Percentiles rank a stretch among this genome's conserved stretches.
Evolutionary conservation across 2,888 invertebrate species (phyloP).

Genomic region (Phalera bucephala): DNA sequence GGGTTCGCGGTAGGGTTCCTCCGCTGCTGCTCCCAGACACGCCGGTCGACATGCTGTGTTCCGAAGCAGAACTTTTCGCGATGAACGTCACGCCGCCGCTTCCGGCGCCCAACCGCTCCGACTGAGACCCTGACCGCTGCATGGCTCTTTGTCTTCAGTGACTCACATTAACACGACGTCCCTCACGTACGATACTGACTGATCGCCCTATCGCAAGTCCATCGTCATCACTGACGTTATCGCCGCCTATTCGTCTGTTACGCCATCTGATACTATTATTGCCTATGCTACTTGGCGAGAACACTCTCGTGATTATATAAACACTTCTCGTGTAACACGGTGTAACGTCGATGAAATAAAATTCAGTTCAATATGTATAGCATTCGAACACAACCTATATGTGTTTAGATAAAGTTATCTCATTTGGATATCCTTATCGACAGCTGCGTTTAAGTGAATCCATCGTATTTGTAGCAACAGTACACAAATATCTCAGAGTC

Average conservation of each 20-base stretch:
- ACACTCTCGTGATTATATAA: constrained; percentile 40
- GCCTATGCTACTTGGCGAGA: constrained; percentile 28
- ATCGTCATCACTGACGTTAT: constrained; percentile 33
- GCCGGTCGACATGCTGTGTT: constrained; percentile 79
- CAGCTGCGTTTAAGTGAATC: constrained; percentile 46
- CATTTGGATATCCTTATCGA: constrained; percentile 55
- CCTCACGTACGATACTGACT: constrained; percentile 18
- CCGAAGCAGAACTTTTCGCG: constrained; percentile 74
- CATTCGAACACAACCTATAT: constrained; percentile 35
- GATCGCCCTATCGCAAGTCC: constrained; percentile 24
- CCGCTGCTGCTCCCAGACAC: constrained; percentile 74
- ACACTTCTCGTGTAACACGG: constrained; percentile 21
- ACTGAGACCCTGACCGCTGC: constrained; percentile 83
- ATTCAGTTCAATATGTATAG: constrained; percentile 26
- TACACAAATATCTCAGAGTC: constrained; percentile 40
- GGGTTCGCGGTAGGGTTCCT: constrained; percentile 85
- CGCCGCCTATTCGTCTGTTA: constrained; percentile 28
- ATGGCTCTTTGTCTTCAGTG: constrained; percentile 39
- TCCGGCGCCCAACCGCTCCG: constrained; percentile 76
- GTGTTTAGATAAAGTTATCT: constrained; percentile 57
- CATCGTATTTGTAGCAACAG: constrained; percentile 43
- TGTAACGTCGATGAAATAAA: constrained; percentile 36
- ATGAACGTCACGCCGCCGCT: constrained; percentile 56
- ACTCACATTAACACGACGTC: constrained; percentile 37
- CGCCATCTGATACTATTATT: constrained; percentile 23